Conservation (phyloP, 2,113 vertebrate species). For the Osmerus eperlanus region DNA sequence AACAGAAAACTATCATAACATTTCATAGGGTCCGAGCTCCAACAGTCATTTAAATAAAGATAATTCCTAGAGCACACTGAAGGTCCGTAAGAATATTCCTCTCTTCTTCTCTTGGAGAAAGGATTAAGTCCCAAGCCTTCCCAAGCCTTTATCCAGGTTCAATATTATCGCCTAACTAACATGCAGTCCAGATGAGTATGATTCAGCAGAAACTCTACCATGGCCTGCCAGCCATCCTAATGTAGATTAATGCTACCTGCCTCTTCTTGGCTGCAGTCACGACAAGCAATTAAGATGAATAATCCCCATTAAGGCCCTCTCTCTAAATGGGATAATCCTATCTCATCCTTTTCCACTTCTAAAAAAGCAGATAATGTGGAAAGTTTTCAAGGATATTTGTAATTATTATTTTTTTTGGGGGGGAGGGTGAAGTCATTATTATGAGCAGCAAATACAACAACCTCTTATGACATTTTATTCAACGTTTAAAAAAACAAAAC, state of each 20-base stretch:
- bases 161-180: slow-evolving; percentile 40
- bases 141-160: slow-evolving; percentile 23
- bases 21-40: too few species aligned
- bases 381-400: slow-evolving; percentile 25
- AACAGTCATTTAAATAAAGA: too few species aligned
- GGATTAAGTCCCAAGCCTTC: not conserved
- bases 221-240: slow-evolving; percentile 77
- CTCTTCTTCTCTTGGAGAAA: not conserved
- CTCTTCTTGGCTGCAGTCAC: slow-evolving; percentile 76
- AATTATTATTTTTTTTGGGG: not conserved
- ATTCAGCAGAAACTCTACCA: slow-evolving; percentile 75
- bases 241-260: slow-evolving; percentile 91
- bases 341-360: not conserved
- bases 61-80: too few species aligned
- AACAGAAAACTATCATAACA: too few species aligned
- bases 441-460: not conserved
- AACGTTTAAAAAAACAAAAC: not conserved
- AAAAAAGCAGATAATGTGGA: slow-evolving; percentile 38
- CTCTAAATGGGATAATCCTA: slow-evolving; percentile 70
- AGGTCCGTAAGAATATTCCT: not conserved
- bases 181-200: slow-evolving; percentile 70
- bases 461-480: not conserved
- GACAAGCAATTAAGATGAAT: slow-evolving; percentile 90
- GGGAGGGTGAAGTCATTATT: slow-evolving; percentile 5
- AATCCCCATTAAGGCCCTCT: slow-evolving; percentile 78